A percentile compares a stretch with the other conserved stretches of the same genome.
Evolutionary conservation across 2,797 vertebrate genomes (phyloP).

Genomic region (Schizopygopsis pylzovi): DNA sequence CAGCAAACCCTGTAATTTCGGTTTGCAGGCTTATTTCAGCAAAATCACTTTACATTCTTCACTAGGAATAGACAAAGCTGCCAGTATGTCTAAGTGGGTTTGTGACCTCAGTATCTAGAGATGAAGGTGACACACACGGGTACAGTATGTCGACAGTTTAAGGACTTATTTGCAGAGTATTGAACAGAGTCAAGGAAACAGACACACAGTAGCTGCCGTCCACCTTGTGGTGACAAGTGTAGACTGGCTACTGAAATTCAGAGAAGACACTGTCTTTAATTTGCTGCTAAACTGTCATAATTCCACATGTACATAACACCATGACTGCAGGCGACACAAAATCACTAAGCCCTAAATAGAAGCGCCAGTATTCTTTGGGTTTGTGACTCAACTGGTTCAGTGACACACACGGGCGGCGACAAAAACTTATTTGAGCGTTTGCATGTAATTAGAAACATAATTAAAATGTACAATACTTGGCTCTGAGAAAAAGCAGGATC

Average conservation of each 20-base stretch:
- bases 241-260: constrained; percentile 4
- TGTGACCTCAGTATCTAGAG: background rate
- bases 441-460: constrained; percentile 53
- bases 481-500: constrained; percentile 52
- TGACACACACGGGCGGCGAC: too few species aligned
- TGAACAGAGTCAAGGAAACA: constrained; percentile 6
- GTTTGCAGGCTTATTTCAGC: constrained; percentile 68
- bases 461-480: constrained; percentile 58
- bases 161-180: background rate
- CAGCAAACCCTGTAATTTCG: constrained; percentile 65
- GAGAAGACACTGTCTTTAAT: constrained; percentile 5
- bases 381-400: constrained; percentile 22
- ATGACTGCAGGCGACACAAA: background rate
- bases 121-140: background rate
- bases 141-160: constrained; percentile 12
- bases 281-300: background rate
- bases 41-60: constrained; percentile 57
- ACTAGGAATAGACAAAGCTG: constrained; percentile 59
- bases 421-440: too few species aligned
- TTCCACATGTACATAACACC: background rate
- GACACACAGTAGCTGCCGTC: background rate
- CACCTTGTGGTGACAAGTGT: constrained; percentile 11
- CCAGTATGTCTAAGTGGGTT: constrained; percentile 29
- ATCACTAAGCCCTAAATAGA: constrained; percentile 15
- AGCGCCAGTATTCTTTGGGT: background rate